A percentile compares a stretch with the other conserved stretches of the same genome.
These are phyloP conservation scores for Polydrusus tereticollis DNA, from an alignment of 2,888 invertebrate genomes.

Conservation along the genomic window DNA sequence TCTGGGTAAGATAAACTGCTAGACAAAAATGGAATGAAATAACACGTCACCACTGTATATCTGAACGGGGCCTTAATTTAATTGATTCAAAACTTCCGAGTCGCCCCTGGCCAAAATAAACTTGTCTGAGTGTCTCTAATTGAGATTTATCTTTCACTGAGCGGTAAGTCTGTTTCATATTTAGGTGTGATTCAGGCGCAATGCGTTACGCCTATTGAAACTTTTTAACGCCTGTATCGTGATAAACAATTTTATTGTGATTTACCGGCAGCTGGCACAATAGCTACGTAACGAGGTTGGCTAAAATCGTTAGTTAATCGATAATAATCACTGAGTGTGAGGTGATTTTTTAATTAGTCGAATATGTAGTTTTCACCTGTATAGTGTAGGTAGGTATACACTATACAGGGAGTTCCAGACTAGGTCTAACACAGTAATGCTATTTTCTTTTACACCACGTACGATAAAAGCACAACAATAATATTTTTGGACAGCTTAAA, in stretches of 20 bases:
- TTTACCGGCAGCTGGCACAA: slow-evolving; percentile 38
- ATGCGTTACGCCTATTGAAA: slow-evolving; percentile 48
- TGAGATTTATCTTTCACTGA: slow-evolving; percentile 60
- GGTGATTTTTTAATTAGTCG: background rate
- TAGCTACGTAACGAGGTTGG: slow-evolving; percentile 41
- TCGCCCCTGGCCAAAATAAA: slow-evolving; percentile 1
- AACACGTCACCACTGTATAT: no score
- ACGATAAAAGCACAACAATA: no score
- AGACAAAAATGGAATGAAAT: no score
- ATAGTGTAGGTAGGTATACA: no score
- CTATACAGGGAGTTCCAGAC: no score
- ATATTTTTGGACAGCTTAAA: no score
- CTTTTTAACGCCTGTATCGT: slow-evolving; percentile 47
- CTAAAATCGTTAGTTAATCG: slow-evolving; percentile 4
- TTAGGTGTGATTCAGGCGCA: slow-evolving; percentile 39
- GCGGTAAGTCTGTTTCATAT: slow-evolving; percentile 31
- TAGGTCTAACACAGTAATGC: no score
- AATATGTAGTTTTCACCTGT: background rate
- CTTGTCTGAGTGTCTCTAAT: slow-evolving; percentile 53
- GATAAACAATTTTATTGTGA: slow-evolving; percentile 48
- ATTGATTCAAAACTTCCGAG: background rate
- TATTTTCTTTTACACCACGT: no score
- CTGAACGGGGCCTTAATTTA: no score
- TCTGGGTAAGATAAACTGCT: no score
- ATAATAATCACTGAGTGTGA: no score